phyloP scores from a whole-genome alignment of 2,888 invertebrate species.

The Phalera bucephala region DNA sequence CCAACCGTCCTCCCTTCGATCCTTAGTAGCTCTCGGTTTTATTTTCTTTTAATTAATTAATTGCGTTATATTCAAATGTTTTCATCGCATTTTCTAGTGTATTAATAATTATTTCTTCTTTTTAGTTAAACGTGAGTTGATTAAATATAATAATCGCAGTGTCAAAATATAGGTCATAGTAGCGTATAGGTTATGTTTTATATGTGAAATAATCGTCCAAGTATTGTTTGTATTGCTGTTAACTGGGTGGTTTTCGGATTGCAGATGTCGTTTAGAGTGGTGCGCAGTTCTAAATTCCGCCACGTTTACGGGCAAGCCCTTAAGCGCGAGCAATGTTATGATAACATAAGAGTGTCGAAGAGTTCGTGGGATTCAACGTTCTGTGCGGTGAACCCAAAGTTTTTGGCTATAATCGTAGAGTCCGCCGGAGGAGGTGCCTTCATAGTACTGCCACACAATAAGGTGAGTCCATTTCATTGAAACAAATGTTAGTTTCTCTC shows the following conservation, averaged over 20 bases:
- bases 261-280: conserved; percentile 97
- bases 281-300: conserved; percentile 98
- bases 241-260: conserved; percentile 65
- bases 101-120: conserved; percentile 63
- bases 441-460: conserved; percentile 96
- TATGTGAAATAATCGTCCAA: conserved; percentile 58
- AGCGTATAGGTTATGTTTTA: conserved; percentile 77
- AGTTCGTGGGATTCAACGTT: conserved; percentile 99
- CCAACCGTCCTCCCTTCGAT: conserved; percentile 83
- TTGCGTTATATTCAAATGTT: conserved; percentile 75
- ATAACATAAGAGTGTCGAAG: conserved; percentile 97
- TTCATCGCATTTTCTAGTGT: conserved; percentile 73
- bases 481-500: conserved; percentile 21
- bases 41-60: conserved; percentile 64
- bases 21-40: conserved; percentile 80
- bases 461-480: conserved; percentile 83
- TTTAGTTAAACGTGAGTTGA: conserved; percentile 71
- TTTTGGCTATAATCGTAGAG: conserved; percentile 98
- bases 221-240: conserved; percentile 63
- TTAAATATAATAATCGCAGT: conserved; percentile 51
- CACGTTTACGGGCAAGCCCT: conserved; percentile 96
- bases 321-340: conserved; percentile 98
- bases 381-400: conserved; percentile 99
- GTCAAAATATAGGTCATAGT: conserved; percentile 80
- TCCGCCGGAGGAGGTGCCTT: conserved; percentile 98